Percentiles rank a stretch among this genome's conserved stretches.
Conservation (phyloP, 2,888 invertebrate genomes). For the Achlya flavicornis region DNA sequence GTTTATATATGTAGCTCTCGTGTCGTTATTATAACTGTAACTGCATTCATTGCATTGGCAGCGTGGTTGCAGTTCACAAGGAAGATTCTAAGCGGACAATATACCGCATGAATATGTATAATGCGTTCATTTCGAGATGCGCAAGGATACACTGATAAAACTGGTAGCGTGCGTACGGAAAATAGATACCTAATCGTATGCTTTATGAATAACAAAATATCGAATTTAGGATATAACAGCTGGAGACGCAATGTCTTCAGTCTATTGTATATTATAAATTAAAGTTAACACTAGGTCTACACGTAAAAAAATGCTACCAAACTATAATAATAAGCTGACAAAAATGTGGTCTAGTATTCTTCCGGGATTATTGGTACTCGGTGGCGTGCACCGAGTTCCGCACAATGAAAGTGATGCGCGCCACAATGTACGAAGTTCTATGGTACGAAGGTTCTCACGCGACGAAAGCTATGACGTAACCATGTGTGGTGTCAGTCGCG, state of each 20-base stretch:
- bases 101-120: neutral
- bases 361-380: neutral
- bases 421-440: constrained; percentile 53
- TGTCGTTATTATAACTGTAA: constrained; percentile 61
- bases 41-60: constrained; percentile 29
- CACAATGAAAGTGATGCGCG: constrained; percentile 71
- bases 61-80: constrained; percentile 27
- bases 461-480: constrained; percentile 76
- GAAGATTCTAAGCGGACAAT: neutral
- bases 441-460: constrained; percentile 74
- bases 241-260: too few relatives aligned
- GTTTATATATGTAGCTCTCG: constrained; percentile 46
- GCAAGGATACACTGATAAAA: too few relatives aligned
- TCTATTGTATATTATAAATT: too few relatives aligned
- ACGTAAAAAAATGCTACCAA: neutral
- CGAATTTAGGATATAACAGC: too few relatives aligned
- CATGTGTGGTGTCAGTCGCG: constrained; percentile 21
- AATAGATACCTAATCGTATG: neutral
- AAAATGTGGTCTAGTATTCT: constrained; percentile 1
- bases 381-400: constrained; percentile 46
- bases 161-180: neutral
- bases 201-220: too few relatives aligned
- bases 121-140: neutral
- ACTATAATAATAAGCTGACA: neutral
- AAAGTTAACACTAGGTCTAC: too few relatives aligned